Conservation (phyloP, 2,888 invertebrate genomes). For the Rotaria magnacalcarata region DNA sequence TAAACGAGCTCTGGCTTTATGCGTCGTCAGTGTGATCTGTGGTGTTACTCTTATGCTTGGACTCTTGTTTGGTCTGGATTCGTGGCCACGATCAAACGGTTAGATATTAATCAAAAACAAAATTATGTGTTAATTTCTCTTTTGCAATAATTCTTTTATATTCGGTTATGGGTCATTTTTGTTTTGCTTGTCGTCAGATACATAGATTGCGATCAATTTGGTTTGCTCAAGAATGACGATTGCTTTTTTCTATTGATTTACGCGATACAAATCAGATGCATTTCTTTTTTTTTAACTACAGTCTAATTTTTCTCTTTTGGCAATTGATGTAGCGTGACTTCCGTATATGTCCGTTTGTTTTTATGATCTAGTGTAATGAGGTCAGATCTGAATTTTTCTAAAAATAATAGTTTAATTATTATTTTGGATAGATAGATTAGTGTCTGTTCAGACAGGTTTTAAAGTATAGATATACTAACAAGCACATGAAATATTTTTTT, state of each 20-base stretch:
- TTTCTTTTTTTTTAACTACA: not conserved
- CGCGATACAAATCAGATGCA: no score
- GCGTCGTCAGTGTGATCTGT: conserved; percentile 34
- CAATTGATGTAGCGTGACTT: not conserved
- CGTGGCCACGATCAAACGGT: conserved; percentile 45
- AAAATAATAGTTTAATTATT: not conserved
- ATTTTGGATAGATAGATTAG: not conserved
- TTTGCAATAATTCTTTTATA: no score
- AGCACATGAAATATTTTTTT: not conserved
- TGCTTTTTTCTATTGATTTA: no score
- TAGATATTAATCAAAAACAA: not conserved
- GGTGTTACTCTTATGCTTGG: conserved; percentile 40
- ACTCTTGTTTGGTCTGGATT: conserved; percentile 37
- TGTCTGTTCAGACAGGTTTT: not conserved
- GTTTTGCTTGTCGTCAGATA: not conserved
- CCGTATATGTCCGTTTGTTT: not conserved
- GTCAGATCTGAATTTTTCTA: not conserved
- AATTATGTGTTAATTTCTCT: not conserved
- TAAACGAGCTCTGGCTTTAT: conserved; percentile 38
- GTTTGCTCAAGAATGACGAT: not conserved
- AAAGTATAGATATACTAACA: not conserved
- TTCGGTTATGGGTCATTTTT: not conserved
- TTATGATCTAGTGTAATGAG: not conserved
- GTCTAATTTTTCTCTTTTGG: not conserved
- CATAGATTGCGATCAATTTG: not conserved